A percentile compares a stretch with the other conserved stretches of the same genome.
Conservation (phyloP, 2,113 vertebrate species). For the Cromileptes altivelis region DNA sequence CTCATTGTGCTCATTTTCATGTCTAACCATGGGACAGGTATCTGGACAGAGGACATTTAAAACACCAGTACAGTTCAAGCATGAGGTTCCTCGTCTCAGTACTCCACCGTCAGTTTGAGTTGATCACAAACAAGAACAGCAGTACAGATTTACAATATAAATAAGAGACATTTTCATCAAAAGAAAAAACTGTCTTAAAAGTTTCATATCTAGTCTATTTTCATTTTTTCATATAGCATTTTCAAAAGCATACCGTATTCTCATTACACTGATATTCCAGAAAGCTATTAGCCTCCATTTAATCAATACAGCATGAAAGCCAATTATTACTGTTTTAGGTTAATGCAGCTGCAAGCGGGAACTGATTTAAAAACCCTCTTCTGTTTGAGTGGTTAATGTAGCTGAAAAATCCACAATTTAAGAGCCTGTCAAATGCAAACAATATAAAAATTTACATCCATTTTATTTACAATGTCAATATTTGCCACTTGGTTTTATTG, state of each 20-base stretch:
- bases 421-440: background rate
- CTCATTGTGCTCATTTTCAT: conserved; percentile 73
- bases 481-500: background rate
- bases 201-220: background rate
- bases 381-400: background rate
- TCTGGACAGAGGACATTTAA: conserved; percentile 42
- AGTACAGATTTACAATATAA: conserved; percentile 20
- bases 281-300: background rate
- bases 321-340: background rate
- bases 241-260: background rate
- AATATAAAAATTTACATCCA: background rate
- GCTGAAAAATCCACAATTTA: background rate
- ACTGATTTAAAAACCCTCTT: background rate
- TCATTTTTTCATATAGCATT: too few relatives aligned
- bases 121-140: conserved; percentile 28
- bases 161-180: background rate
- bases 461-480: background rate
- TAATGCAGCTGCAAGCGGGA: background rate
- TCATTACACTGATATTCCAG: background rate
- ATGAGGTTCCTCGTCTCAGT: conserved; percentile 27
- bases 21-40: conserved; percentile 73
- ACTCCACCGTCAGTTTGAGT: background rate
- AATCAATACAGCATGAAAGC: background rate
- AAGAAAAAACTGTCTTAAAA: background rate
- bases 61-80: conserved; percentile 48